Evolutionary conservation across 2,797 vertebrate genomes (phyloP).

Genomic region (Loriculus beryllinus): DNA sequence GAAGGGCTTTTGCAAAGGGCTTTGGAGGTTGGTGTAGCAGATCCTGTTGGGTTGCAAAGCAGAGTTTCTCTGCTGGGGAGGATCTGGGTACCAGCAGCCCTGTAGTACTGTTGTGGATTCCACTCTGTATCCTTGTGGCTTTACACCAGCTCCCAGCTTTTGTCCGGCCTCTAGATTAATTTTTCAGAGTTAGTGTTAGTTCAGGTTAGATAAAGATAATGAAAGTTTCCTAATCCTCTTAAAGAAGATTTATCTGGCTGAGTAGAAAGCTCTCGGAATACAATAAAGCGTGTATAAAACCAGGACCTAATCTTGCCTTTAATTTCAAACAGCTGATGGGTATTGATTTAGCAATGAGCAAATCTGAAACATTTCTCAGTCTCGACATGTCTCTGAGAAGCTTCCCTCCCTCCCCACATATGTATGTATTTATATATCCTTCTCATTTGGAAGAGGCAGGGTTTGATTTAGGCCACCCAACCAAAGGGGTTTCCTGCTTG

Average conservation of each 20-base stretch:
- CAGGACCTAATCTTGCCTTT: slow-evolving; percentile 83
- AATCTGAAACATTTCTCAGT: slow-evolving; percentile 73
- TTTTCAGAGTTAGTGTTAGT: slow-evolving; percentile 77
- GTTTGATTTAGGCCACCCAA: not conserved
- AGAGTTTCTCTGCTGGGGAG: not conserved
- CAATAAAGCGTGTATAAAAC: slow-evolving; percentile 82
- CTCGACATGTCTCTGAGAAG: slow-evolving; percentile 2
- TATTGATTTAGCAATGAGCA: slow-evolving; percentile 87
- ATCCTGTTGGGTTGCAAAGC: not conserved
- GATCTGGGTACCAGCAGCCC: not conserved
- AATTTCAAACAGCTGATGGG: slow-evolving; percentile 88
- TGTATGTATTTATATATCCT: slow-evolving; percentile 11
- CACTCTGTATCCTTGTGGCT: not conserved
- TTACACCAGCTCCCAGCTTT: slow-evolving; percentile 54
- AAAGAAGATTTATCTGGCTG: slow-evolving; percentile 82
- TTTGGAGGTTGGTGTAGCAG: not conserved
- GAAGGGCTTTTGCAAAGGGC: not conserved
- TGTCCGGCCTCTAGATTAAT: slow-evolving; percentile 77
- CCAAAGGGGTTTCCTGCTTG: not conserved
- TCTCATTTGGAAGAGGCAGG: slow-evolving; percentile 7
- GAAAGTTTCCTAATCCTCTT: slow-evolving; percentile 81
- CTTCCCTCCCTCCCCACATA: not conserved
- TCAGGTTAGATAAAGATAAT: slow-evolving; percentile 83
- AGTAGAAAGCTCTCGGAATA: slow-evolving; percentile 81
- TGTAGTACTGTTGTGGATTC: not conserved